Conservation (phyloP, 2,888 invertebrate species). For the Vanessa cardui region DNA sequence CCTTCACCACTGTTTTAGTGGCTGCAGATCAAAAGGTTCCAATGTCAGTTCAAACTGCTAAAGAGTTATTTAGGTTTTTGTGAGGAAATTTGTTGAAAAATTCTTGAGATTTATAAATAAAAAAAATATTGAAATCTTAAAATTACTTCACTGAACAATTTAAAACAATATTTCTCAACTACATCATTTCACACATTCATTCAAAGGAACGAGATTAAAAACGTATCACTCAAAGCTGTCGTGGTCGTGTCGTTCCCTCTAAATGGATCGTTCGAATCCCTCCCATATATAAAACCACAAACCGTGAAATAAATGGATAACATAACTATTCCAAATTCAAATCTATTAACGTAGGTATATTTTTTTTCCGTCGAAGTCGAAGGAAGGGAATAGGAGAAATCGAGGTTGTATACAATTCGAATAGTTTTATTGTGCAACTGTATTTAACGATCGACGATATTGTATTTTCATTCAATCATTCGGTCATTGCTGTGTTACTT, state of each 20-base stretch:
- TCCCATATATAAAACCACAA: slow-evolving; percentile 6
- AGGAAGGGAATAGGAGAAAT: not conserved
- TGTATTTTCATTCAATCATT: not conserved
- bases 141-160: not conserved
- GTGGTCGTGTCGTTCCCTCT: slow-evolving; percentile 13
- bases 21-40: too few species aligned
- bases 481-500: too few species aligned
- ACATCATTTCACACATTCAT: not conserved
- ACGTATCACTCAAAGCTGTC: slow-evolving; percentile 18
- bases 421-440: not conserved
- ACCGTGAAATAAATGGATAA: slow-evolving; percentile 19
- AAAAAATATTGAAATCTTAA: not conserved
- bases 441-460: not conserved
- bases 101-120: too few species aligned
- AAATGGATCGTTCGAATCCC: slow-evolving; percentile 2
- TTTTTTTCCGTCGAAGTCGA: not conserved
- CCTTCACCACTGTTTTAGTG: too few species aligned
- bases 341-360: slow-evolving; percentile 9
- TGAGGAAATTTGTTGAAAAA: too few species aligned
- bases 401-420: not conserved
- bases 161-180: not conserved
- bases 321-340: slow-evolving; percentile 14
- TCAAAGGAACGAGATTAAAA: slow-evolving; percentile 12
- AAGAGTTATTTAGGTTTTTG: too few species aligned
- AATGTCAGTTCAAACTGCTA: too few species aligned